These are phyloP conservation scores for Lasioglossum zephyrum DNA, from an alignment of 2,888 invertebrate genomes.

Conservation along the genomic window DNA sequence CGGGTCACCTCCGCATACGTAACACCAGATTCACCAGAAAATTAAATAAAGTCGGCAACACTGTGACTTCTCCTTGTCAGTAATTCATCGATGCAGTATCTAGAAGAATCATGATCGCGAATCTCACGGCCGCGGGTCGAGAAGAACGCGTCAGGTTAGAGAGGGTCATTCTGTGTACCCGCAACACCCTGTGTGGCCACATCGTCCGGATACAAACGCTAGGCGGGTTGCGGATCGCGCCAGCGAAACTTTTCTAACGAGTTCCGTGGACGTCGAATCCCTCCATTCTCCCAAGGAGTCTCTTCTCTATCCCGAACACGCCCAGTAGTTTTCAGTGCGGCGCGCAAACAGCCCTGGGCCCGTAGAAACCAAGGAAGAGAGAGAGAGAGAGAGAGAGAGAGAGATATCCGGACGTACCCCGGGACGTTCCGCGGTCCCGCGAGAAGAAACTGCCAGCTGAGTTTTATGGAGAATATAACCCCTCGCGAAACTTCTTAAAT, in stretches of 20 bases:
- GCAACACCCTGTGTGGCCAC: background rate
- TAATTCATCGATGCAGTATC: too few species aligned
- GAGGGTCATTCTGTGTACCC: background rate
- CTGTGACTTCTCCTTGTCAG: too few species aligned
- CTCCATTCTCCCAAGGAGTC: slow-evolving; percentile 26
- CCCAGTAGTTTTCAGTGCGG: slow-evolving; percentile 35
- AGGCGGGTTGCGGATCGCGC: background rate
- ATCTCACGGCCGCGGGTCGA: background rate
- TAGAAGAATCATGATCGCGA: background rate
- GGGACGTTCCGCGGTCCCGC: slow-evolving; percentile 18
- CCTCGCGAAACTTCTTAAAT: slow-evolving; percentile 31
- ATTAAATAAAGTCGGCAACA: too few species aligned
- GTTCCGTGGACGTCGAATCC: slow-evolving; percentile 52
- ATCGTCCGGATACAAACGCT: background rate
- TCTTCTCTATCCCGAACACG: slow-evolving; percentile 16
- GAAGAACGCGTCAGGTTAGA: background rate
- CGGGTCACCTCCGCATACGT: too few species aligned
- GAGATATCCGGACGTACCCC: background rate
- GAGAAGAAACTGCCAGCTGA: slow-evolving; percentile 16
- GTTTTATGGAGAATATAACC: slow-evolving; percentile 46
- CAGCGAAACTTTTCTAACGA: slow-evolving; percentile 59
- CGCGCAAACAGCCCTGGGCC: slow-evolving; percentile 40
- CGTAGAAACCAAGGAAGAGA: background rate
- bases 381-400: slow-evolving; percentile 8
- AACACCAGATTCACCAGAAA: too few species aligned